Conservation (phyloP, 2,888 invertebrate genomes). For the Timandra comae region DNA sequence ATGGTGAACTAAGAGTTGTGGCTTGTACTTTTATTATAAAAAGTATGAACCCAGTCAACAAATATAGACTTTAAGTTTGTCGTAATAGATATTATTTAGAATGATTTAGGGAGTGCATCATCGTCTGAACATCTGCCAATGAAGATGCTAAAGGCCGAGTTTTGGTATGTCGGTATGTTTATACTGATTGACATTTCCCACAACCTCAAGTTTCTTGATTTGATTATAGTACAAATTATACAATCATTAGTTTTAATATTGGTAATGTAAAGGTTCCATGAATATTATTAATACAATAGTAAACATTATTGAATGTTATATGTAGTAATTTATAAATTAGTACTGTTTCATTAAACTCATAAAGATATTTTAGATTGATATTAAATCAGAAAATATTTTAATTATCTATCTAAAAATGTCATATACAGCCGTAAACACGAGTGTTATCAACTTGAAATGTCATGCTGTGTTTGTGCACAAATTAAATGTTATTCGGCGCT, state of each 20-base stretch:
- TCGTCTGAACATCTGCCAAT: slow-evolving; percentile 41
- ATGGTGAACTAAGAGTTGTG: slow-evolving; percentile 45
- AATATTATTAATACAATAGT: too few species aligned
- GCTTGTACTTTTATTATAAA: slow-evolving; percentile 46
- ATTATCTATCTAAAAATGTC: too few species aligned
- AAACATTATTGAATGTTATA: too few species aligned
- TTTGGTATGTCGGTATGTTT: slow-evolving; percentile 24
- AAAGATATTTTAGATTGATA: too few species aligned
- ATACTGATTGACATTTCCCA: slow-evolving; percentile 54
- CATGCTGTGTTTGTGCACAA: too few species aligned
- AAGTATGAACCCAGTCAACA: slow-evolving; percentile 19
- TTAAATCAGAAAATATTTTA: too few species aligned
- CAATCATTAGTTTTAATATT: slow-evolving; percentile 1
- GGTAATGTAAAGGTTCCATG: not conserved
- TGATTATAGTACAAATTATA: slow-evolving; percentile 13
- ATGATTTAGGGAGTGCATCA: slow-evolving; percentile 32
- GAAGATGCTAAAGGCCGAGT: slow-evolving; percentile 53
- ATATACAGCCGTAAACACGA: too few species aligned
- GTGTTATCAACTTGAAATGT: too few species aligned
- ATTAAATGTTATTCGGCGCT: too few species aligned
- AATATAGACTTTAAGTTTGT: slow-evolving; percentile 36
- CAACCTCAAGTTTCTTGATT: slow-evolving; percentile 40
- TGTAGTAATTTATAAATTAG: too few species aligned
- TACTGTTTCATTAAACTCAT: too few species aligned
- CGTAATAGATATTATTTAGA: slow-evolving; percentile 23